phyloP scores from a whole-genome alignment of 2,797 vertebrate species.

The Cossypha niveicapilla region DNA sequence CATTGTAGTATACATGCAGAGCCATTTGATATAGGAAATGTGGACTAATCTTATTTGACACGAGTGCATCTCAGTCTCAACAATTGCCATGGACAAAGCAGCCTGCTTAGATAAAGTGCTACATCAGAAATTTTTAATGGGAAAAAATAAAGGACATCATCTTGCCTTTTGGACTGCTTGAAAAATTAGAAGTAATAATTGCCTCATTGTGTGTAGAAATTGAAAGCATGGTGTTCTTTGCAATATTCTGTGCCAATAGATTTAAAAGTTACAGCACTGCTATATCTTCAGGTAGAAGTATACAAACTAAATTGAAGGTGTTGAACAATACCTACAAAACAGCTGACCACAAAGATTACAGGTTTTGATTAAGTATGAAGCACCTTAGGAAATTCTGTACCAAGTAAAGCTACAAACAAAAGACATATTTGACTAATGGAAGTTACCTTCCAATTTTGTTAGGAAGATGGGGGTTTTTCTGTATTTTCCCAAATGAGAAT shows the following conservation, averaged over 20 bases:
- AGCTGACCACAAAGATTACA: not conserved
- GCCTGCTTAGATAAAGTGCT: not conserved
- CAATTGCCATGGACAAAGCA: not conserved
- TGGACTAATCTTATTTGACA: not conserved
- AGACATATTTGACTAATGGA: not conserved
- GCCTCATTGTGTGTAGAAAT: not conserved
- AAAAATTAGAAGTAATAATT: not conserved
- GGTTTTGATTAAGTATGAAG: not conserved
- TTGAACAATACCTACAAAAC: not conserved
- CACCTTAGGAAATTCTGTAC: not conserved
- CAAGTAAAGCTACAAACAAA: not conserved
- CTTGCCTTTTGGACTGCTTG: not conserved
- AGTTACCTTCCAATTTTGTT: not conserved
- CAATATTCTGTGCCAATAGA: not conserved
- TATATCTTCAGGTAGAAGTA: not conserved
- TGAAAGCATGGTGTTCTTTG: not conserved
- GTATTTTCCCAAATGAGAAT: not conserved
- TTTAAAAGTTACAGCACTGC: not conserved
- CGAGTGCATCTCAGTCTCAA: not conserved
- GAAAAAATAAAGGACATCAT: not conserved
- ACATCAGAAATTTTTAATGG: not conserved
- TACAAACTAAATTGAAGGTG: not conserved
- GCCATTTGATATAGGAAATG: not conserved
- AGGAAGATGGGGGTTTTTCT: not conserved
- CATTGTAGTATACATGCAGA: not conserved